Evolutionary conservation across 2,888 invertebrate genomes (phyloP).

Genomic region (Meteorus cinctellus): DNA sequence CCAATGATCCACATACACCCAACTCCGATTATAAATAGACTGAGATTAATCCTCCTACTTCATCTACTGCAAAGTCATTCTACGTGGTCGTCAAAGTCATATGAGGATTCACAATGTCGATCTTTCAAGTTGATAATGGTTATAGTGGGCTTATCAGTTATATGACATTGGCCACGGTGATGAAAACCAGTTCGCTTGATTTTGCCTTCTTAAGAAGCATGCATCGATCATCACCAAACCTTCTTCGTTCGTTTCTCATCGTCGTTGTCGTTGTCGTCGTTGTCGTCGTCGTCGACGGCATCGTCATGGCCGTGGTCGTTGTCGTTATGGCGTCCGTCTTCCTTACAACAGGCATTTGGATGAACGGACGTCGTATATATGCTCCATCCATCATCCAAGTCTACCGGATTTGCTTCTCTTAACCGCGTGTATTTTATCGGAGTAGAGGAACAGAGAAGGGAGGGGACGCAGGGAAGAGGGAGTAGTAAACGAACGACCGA

Average conservation of each 20-base stretch:
- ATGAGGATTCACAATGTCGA: slow-evolving; percentile 12
- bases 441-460: slow-evolving; percentile 13
- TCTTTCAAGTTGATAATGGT: slow-evolving; percentile 8
- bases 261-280: no score
- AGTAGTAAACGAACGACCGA: neutral
- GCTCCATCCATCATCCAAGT: slow-evolving; percentile 68
- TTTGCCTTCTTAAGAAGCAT: slow-evolving; percentile 62
- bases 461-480: neutral
- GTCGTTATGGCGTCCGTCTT: slow-evolving; percentile 9
- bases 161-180: slow-evolving; percentile 45
- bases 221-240: slow-evolving; percentile 72
- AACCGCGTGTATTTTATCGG: slow-evolving; percentile 51
- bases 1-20: slow-evolving; percentile 17
- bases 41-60: slow-evolving; percentile 3
- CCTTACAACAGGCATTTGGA: slow-evolving; percentile 47
- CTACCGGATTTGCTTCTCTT: slow-evolving; percentile 63
- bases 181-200: slow-evolving; percentile 62
- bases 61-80: neutral
- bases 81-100: slow-evolving; percentile 19
- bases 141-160: slow-evolving; percentile 49
- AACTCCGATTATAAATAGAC: slow-evolving; percentile 3
- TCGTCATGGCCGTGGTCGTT: neutral
- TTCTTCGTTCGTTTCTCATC: slow-evolving; percentile 63
- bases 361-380: slow-evolving; percentile 53
- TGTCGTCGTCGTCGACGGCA: neutral